Conservation (phyloP, 2,888 invertebrate genomes). For the Blomia tropicalis region DNA sequence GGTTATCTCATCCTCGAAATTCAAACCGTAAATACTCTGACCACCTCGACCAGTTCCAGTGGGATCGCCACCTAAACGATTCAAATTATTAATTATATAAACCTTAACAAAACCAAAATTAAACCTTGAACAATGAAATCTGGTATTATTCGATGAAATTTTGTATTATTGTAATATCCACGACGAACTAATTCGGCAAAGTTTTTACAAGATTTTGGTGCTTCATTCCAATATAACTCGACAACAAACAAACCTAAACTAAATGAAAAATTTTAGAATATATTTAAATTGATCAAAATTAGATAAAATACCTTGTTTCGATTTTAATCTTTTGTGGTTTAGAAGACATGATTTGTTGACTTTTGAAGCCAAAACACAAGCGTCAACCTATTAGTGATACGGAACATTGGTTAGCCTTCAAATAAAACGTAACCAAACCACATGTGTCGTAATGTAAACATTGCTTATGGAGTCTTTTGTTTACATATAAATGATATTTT, state of each 20-base stretch:
- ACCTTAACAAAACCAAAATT: background rate
- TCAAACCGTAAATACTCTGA: constrained; percentile 82
- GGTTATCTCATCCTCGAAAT: constrained; percentile 88
- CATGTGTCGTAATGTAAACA: too few relatives aligned
- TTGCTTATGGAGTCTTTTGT: too few relatives aligned
- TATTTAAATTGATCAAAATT: background rate
- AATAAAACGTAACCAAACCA: too few relatives aligned
- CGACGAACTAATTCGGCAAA: constrained; percentile 83
- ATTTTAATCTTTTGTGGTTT: background rate
- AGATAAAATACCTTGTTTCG: background rate
- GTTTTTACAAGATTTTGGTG: constrained; percentile 90
- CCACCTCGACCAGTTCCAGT: constrained; percentile 90
- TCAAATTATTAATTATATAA: background rate
- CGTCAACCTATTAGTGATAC: too few relatives aligned
- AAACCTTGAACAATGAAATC: constrained; percentile 44
- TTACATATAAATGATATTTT: too few relatives aligned
- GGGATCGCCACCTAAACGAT: constrained; percentile 57
- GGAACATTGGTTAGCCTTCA: too few relatives aligned
- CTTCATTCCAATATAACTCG: constrained; percentile 96
- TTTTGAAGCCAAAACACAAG: too few relatives aligned
- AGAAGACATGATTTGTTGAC: too few relatives aligned
- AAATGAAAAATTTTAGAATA: background rate
- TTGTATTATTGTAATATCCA: constrained; percentile 88
- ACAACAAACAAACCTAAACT: constrained; percentile 67
- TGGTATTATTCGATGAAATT: constrained; percentile 85